Evolutionary conservation across 2,113 vertebrate genomes (phyloP), one percentile per base, ranked within the genome.

Genomic region (Emydocephalus ijimae): DNA sequence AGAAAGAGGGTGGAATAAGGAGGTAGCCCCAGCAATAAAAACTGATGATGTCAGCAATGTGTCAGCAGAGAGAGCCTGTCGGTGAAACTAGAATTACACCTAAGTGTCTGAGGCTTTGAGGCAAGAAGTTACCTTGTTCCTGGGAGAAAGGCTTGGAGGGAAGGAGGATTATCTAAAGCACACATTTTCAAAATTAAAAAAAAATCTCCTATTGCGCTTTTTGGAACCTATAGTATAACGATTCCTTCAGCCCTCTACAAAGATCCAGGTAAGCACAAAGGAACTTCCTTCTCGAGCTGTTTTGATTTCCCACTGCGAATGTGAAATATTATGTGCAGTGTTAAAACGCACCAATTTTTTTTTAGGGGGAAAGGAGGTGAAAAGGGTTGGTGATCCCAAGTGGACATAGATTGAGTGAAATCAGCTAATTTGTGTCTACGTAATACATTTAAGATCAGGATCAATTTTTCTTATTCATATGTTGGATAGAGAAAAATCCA

Each of bases 21-120:
- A 95, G 97, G 97, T 90, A 95, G 74, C 87, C 39, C 87, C 0
- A 92, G 48, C 2, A 29, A 93, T 93, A 88, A 94, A 97, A 94
- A 95, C 95, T 91, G 89, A 96, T 98, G 98, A 98, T 98, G 98
- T 98, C 98, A 98, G 96, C 90, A 52, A 45, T 94, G 96, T 96
- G 96, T 97, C 97, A 97, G 96, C 92, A n/a, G 91, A 92, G 97
- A 97, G 98, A 97, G 97, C 97, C 87, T 96, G 86, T 97, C 96
- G 97, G 97, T 97, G 94, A 98, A 96, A 98, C 96, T 96, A 15
- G 97, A 98, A 98, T 97, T 98, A 98, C 98, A 98, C 98, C 98
- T 98, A 96, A 43, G 97, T 97, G 87, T 96, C 96, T 96, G 94
- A 55, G 92, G 92, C 39, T 88, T 92, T 43, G 94, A 93, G 85